Base-by-base conservation (phyloP, 2,888 invertebrate species). In the Acanthoscelides obtectus region DNA sequence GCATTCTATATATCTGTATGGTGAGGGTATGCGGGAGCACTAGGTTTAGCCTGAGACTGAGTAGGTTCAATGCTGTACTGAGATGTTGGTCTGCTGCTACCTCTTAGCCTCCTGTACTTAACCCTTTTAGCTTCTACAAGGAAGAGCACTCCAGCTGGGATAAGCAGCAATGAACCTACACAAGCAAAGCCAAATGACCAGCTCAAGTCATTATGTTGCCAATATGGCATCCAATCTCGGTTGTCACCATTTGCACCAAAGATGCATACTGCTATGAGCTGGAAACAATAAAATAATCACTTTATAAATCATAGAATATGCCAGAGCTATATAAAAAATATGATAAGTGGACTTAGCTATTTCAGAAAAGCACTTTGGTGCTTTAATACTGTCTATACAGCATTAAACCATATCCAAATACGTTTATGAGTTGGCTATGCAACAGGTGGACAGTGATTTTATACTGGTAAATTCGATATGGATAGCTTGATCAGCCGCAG, bases 141-240 rank as follows among this genome's bases (percentile, higher is more conserved):
- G 82, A 94, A 97, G 5, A 97, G 86, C 68, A 92, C 88, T 12
- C 95, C 95, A 12, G 93, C 90, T 0, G 94, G 91, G 73, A 94
- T 88, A 1, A 95, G 86, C 66, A 91, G 84, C 25, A 95, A 87
- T 0, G 93, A 92, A 0, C 96, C 96, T 66, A 95, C 86, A 0
- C 92, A 93, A 20, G 91, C 96, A 63, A 98, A 87, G 0, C 95
- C 98, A 86, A 91, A 98, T 0, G 97, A 95, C 96, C 97, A 98
- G 17, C 97, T 93, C 71, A 98, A 89, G 83, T 96, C 94, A 86
- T 98, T 98, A 83, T 97, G 94, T 80, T 98, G 95, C 94, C 97
- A 96, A 80, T 96, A 92, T 0, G 98, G 97, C 95, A 98, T 96
- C 94, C 97, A 96, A 81, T 95, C 95, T 76, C 98, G 89, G 3